Base-by-base conservation (phyloP, 2,113 vertebrate species). In the Dromas ardeola region DNA sequence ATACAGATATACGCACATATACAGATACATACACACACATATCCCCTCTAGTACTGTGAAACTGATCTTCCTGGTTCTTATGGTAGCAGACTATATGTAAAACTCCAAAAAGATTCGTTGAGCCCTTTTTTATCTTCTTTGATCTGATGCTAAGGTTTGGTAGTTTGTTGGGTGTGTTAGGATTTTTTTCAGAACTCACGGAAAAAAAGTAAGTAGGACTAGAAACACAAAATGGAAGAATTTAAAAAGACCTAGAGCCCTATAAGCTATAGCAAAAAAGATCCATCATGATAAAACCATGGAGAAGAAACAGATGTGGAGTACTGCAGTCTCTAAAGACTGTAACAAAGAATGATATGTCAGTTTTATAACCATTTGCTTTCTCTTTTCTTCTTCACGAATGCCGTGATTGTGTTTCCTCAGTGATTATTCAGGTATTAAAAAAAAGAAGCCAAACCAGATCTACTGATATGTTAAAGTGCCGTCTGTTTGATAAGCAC, bases 301-400 rank as follows among this genome's bases (percentile, higher is more conserved):
- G 90, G 82, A 96, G 90, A 90, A 94, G 73, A 96, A 96, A 91
- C 93, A 96, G 82, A 95, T 96, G 95, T 94, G 90, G 86, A 89
- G 72, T 36, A 65, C 22, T 71, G 74, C 45, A 83, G 50, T 88
- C 94, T 95, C 89, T 78, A 34, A 88, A 96, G 86, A 86, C 52
- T 59, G 66, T 50, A 90, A 93, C n/a, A 93, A 95, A 95, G 76
- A 96, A 91, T 43, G 69, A 92, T 81, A 93, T 22, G 86, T 85
- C 77, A 91, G 65, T 90, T 93, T 88, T 95, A 84, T 38, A 81
- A 66, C 52, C 86, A 78, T 92, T 96, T 93, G 43, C 76, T 96
- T 95, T 96, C 76, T 87, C 52, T 82, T 78, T 93, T 70, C 53
- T 74, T 78, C 90, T 65, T 90, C 65, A 91, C 84, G 80, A 96